These are phyloP conservation scores for Euura lappo DNA, from an alignment of 1,140 invertebrate species.

Conservation along the genomic window DNA sequence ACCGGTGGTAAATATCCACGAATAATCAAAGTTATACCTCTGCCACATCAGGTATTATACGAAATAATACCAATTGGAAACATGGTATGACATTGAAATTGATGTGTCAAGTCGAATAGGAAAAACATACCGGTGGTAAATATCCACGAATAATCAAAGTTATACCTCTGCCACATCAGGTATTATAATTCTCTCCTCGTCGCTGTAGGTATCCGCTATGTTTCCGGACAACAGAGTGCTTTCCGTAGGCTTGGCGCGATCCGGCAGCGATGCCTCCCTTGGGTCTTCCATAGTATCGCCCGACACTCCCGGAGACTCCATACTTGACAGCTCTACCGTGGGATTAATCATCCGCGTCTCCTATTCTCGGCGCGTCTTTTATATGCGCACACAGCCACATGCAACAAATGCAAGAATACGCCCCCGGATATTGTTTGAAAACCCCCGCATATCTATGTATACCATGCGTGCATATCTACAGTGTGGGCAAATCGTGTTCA, in stretches of 20 bases:
- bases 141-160: slow-evolving; percentile 27
- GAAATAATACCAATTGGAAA: background rate
- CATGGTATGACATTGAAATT: background rate
- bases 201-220: slow-evolving; percentile 64
- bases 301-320: background rate
- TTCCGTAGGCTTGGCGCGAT: slow-evolving; percentile 27
- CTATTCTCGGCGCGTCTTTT: too few relatives aligned
- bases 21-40: slow-evolving; percentile 48
- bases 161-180: slow-evolving; percentile 62
- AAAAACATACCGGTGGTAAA: background rate
- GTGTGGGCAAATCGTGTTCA: too few relatives aligned
- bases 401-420: too few relatives aligned
- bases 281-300: background rate
- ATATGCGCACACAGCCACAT: too few relatives aligned
- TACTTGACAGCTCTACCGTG: background rate
- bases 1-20: slow-evolving; percentile 3
- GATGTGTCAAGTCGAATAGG: background rate
- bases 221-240: slow-evolving; percentile 38
- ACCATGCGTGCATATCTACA: too few relatives aligned
- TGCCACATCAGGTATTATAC: slow-evolving; percentile 62
- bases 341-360: background rate
- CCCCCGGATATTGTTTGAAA: too few relatives aligned
- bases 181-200: slow-evolving; percentile 66
- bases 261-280: background rate
- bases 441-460: too few relatives aligned